Base-by-base conservation (phyloP, 2,113 vertebrate species). In the Odobenus rosmarus region DNA sequence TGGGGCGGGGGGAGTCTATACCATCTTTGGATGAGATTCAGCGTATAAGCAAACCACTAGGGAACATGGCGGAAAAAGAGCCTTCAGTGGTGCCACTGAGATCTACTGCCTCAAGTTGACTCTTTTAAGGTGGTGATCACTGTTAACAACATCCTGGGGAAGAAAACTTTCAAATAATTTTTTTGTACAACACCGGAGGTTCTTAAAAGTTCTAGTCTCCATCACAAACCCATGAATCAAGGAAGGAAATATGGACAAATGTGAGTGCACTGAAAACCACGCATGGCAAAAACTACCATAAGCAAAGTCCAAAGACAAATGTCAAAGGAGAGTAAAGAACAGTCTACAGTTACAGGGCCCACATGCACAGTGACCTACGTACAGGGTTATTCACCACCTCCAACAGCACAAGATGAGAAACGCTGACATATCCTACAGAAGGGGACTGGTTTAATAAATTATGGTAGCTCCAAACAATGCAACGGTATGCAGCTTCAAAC, bases 21-120 rank as follows among this genome's bases (percentile, higher is more conserved):
- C 19, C 6, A 0, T 49, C 49, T 7, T 0, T 80, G 15, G 67
- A 80, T 0, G 10, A 83, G 21, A 84, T 26, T 1, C 19, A 12
- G 31, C 0, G 0, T 36, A 36, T 69, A 49, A 55, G 57, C 33
- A 4, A 10, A 89, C 4, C 55, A 24, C n/a, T 0, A 3, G 28
- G 33, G 59, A 26, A 36, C 4, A 16, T 0, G 31, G 8, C 0
- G 18, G 24, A 1, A 15, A n/a, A 85, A 64, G 18, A 67, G 69
- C 24, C 72, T 19, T 57, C 59, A 31, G 10, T 13, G 36, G 10
- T 3, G 7, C 61, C 42, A 28, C 33, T 36, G 55, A 74, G 23
- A 36, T 61, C 55, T 74, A 33, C 31, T 61, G 18, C 39, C 71
- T 51, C n/a, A 26, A 11, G 33, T 33, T 8, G 49, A 49, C 74